Percentiles rank a stretch among this genome's conserved stretches.
Evolutionary conservation across 2,888 invertebrate genomes (phyloP).

Genomic region (Hyposoter didymator): DNA sequence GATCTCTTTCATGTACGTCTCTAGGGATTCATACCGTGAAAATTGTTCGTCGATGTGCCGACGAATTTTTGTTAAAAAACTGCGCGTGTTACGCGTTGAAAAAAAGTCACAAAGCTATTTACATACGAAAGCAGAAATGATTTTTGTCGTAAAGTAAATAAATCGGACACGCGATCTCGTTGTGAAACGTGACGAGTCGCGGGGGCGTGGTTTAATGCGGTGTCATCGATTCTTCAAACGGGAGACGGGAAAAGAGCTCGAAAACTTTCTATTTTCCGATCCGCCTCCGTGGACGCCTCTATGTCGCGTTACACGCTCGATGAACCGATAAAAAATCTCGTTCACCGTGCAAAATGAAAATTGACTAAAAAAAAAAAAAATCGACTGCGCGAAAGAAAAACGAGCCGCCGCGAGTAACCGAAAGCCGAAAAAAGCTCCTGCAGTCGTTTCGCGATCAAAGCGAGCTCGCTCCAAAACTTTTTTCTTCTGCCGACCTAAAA

Average conservation of each 20-base stretch:
- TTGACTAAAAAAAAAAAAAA: neutral
- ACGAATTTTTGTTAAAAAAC: neutral
- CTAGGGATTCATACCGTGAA: neutral
- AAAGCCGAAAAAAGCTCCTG: slow-evolving; percentile 1
- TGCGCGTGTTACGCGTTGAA: neutral
- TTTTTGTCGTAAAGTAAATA: slow-evolving; percentile 17
- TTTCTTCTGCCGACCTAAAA: slow-evolving; percentile 40
- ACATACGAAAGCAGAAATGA: neutral
- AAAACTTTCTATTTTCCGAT: slow-evolving; percentile 65
- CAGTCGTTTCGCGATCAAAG: slow-evolving; percentile 40
- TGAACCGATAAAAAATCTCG: slow-evolving; percentile 42
- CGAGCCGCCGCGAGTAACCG: neutral
- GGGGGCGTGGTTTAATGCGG: slow-evolving; percentile 30
- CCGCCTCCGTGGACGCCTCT: slow-evolving; percentile 20
- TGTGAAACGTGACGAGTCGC: slow-evolving; percentile 50
- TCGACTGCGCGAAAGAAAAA: neutral
- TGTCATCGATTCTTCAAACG: slow-evolving; percentile 56
- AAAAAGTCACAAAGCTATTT: neutral
- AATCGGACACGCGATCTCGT: slow-evolving; percentile 43
- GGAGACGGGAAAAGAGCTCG: slow-evolving; percentile 43
- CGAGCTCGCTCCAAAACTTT: neutral
- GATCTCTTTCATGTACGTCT: neutral
- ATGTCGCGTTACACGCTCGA: slow-evolving; percentile 57
- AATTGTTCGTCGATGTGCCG: neutral
- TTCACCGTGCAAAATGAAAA: slow-evolving; percentile 18